Conservation (phyloP, 1,140 invertebrate species). For the Luehdorfia chinensis region DNA sequence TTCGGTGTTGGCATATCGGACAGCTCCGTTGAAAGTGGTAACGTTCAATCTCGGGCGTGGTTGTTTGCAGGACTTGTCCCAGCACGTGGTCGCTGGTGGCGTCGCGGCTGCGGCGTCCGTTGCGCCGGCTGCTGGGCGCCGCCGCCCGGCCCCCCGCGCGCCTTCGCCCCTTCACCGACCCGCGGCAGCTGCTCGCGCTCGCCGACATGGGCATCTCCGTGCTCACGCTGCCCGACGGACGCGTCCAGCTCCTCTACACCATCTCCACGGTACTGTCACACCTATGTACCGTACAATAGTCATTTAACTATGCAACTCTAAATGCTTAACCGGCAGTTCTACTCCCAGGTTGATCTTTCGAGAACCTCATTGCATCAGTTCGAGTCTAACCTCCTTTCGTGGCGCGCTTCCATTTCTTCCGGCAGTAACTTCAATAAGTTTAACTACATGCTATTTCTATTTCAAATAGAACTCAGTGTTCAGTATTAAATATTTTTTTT, state of each 20-base stretch:
- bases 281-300: constrained; percentile 1
- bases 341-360: not conserved
- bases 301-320: too few species aligned
- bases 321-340: too few species aligned
- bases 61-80: constrained; percentile 87
- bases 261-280: constrained; percentile 84
- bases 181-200: constrained; percentile 92
- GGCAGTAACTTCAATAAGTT: too few species aligned
- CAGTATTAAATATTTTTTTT: too few species aligned
- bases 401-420: too few species aligned
- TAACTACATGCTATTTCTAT: too few species aligned
- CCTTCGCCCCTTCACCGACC: constrained; percentile 90
- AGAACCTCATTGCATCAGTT: too few species aligned
- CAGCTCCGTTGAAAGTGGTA: too few species aligned
- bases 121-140: constrained; percentile 91
- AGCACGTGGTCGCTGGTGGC: constrained; percentile 90
- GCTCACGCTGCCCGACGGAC: constrained; percentile 90
- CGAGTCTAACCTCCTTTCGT: too few species aligned
- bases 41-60: too few species aligned
- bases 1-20: too few species aligned
- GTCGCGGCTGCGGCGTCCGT: constrained; percentile 85
- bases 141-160: constrained; percentile 84
- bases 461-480: too few species aligned
- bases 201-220: constrained; percentile 97
- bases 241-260: constrained; percentile 93